Evolutionary conservation across 1,140 invertebrate species (phyloP), one percentile per base, ranked within the genome.

Genomic region (Triops longicaudatus): DNA sequence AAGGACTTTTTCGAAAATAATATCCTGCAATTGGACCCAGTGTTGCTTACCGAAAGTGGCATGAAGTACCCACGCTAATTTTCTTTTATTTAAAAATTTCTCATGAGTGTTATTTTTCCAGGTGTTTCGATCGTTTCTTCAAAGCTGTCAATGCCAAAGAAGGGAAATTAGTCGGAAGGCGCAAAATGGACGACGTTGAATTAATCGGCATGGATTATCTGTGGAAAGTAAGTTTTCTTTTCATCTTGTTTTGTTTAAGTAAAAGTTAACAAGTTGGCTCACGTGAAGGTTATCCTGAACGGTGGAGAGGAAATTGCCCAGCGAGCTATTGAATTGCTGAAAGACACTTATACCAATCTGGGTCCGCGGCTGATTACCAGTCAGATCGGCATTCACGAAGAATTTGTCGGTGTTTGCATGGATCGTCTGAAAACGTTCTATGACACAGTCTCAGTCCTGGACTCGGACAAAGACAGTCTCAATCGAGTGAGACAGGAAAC

Each of bases 1-100:
- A 91, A 93, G 83, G 93, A 96, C 82, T 99, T 99, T 87, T 98
- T 99, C 87, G 93, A 96, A 85, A 92, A 93, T 80, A 97, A 98
- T 83, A 93, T 98, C 79, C 87, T 98, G 73, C 93, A 94, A 82
- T 87, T 99, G 79, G 93, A 98, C 86, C 95, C 96, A 2, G 89
- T 90, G 78, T 85, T 97, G 78, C 86, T 99, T 7, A 98, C 96
- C 26, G 96, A 98, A 86, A 94, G 93, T 83, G 97, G 97, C 78
- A 98, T 99, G 78, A 96, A 95, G 86, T 96, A 83, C 84, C 86
- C 83, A 44, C 26, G 26, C 17, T 44, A 43, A 78, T 74, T 71
- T 17, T 44, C 7, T 72, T 72, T 74, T 14, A 74, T 63, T 77
- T n/a, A 1, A 50, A 37, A 10, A 73, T 63, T 5, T 63, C 14